Percentiles rank a stretch among this genome's conserved stretches.
These are phyloP conservation scores for Tromatobia lineatoria DNA, from an alignment of 2,888 invertebrate species.

Conservation along the genomic window DNA sequence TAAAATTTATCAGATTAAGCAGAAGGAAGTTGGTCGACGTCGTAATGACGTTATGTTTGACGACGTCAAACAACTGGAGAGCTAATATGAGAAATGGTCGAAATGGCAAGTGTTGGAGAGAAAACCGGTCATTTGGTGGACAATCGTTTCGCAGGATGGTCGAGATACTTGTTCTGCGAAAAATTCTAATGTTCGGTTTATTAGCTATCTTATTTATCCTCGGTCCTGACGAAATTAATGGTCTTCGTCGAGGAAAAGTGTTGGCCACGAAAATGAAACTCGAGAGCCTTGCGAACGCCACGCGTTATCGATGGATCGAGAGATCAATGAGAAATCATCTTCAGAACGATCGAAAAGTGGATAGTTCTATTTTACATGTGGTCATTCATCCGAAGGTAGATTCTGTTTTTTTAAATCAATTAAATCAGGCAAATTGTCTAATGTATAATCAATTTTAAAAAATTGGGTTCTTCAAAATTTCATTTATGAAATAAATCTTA, in stretches of 20 bases:
- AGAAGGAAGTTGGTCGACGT: background rate
- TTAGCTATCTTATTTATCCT: background rate
- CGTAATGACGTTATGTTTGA: background rate
- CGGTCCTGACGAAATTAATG: background rate
- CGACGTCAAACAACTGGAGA: background rate
- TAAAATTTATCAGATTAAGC: background rate
- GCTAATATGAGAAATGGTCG: background rate
- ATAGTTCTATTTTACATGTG: slow-evolving; percentile 18
- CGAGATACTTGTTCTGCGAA: background rate
- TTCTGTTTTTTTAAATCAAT: background rate
- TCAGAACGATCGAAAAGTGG: background rate
- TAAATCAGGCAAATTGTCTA: background rate
- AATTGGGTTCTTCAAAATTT: no score
- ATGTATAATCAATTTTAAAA: no score
- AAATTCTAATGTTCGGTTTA: background rate
- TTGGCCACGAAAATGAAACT: slow-evolving; percentile 1
- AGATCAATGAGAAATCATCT: slow-evolving; percentile 9
- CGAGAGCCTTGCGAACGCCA: background rate
- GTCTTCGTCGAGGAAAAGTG: background rate
- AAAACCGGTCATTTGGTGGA: background rate
- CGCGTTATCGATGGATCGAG: slow-evolving; percentile 29
- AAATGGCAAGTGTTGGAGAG: background rate
- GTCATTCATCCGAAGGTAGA: slow-evolving; percentile 36
- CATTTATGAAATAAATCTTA: no score
- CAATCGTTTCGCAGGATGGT: slow-evolving; percentile 5